These are phyloP conservation scores for Plodia interpunctella DNA, from an alignment of 1,140 invertebrate species.

Conservation along the genomic window DNA sequence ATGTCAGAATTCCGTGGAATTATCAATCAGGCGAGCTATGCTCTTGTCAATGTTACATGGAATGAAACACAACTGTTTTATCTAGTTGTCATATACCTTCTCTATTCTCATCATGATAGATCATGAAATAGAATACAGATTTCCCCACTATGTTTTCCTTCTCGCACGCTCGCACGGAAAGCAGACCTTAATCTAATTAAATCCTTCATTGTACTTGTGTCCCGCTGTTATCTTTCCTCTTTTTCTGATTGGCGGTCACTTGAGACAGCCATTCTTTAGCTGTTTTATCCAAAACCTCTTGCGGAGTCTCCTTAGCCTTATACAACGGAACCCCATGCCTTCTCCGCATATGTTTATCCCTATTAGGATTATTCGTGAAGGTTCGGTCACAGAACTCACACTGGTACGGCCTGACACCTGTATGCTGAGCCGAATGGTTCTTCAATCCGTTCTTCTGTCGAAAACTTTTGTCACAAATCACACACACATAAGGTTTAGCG, in stretches of 20 bases:
- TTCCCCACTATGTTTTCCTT: no score
- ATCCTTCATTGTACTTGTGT: not conserved
- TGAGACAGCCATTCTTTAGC: not conserved
- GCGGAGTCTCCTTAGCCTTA: not conserved
- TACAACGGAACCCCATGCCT: not conserved
- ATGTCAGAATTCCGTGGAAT: no score
- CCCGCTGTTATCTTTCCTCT: not conserved
- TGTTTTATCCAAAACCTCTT: not conserved
- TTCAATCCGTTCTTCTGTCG: constrained; percentile 8
- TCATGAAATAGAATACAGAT: no score
- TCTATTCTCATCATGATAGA: no score
- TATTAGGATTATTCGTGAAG: constrained; percentile 4
- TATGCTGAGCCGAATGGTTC: not conserved
- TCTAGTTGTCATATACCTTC: no score
- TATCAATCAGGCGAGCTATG: no score
- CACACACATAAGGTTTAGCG: not conserved
- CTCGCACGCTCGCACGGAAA: no score
- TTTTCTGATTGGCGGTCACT: not conserved
- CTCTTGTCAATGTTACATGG: no score
- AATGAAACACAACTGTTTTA: no score
- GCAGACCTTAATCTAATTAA: no score
- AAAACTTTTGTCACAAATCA: not conserved
- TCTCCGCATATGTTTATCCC: constrained; percentile 6
- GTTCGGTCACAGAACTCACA: not conserved
- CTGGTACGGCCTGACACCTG: constrained; percentile 1